phyloP scores from a whole-genome alignment of 2,113 vertebrate genomes.

The Rissa tridactyla region DNA sequence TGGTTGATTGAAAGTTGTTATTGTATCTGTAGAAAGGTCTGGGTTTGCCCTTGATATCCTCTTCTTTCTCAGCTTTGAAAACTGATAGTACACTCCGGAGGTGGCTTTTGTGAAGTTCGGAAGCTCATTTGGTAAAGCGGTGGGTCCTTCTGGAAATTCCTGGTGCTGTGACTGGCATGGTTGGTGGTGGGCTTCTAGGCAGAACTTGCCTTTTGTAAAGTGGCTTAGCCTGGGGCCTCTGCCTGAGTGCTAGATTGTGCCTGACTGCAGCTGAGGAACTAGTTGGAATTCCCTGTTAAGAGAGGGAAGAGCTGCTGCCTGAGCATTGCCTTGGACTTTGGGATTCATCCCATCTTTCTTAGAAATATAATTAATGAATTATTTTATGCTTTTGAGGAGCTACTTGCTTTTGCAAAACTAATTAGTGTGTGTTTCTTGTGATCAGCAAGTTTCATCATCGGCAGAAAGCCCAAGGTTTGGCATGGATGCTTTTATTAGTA shows the following conservation, averaged over 20 bases:
- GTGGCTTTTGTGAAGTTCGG: background rate
- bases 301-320: background rate
- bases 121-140: background rate
- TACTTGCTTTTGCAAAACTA: background rate
- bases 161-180: background rate
- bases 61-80: background rate
- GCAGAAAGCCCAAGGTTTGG: background rate
- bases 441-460: background rate
- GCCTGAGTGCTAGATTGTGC: background rate
- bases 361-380: background rate
- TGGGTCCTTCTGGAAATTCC: background rate
- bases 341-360: background rate
- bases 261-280: background rate
- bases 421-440: background rate
- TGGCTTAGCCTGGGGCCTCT: background rate
- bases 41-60: background rate
- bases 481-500: background rate
- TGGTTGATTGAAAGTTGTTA: background rate
- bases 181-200: background rate
- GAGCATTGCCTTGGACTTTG: background rate
- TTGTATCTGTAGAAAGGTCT: background rate
- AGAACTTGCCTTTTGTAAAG: background rate
- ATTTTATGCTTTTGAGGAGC: background rate
- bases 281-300: background rate
- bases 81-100: background rate